Evolutionary conservation across 2,797 vertebrate species (phyloP).

Genomic region (Argya squamiceps): DNA sequence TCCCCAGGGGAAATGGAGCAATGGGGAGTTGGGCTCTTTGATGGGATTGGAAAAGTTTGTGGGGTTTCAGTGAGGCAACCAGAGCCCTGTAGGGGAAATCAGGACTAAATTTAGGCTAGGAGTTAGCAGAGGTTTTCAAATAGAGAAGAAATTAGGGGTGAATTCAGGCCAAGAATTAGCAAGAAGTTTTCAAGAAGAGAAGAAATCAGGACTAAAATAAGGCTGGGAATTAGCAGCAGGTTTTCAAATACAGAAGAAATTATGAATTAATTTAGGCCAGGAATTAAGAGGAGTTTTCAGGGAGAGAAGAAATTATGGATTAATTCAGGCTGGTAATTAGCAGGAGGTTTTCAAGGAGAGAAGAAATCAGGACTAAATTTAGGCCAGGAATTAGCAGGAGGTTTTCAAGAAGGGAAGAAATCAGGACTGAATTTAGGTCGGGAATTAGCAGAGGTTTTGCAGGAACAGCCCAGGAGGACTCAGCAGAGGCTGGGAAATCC

Average conservation of each 20-base stretch:
- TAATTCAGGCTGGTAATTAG: background rate
- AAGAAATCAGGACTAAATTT: background rate
- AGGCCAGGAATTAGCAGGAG: background rate
- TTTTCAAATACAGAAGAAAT: too few species aligned
- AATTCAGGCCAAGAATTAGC: too few species aligned
- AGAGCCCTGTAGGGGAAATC: background rate
- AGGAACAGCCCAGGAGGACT: too few species aligned
- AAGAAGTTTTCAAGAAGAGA: background rate
- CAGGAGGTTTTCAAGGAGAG: background rate
- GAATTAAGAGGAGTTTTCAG: too few species aligned
- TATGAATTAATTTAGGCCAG: too few species aligned
- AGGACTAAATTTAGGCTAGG: background rate
- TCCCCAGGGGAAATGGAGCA: background rate
- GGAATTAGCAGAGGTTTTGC: too few species aligned
- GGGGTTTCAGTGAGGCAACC: background rate
- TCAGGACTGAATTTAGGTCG: too few species aligned
- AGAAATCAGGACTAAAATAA: background rate
- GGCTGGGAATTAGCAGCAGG: too few species aligned
- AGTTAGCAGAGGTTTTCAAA: background rate
- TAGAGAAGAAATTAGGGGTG: too few species aligned
- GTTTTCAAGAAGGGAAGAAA: background rate
- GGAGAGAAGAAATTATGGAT: background rate
- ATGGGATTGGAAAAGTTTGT: background rate
- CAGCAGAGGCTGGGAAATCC: too few species aligned
- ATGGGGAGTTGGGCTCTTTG: background rate